Evolutionary conservation across 1,140 invertebrate species (phyloP), one percentile per base, ranked within the genome.

Genomic region (Mya arenaria): DNA sequence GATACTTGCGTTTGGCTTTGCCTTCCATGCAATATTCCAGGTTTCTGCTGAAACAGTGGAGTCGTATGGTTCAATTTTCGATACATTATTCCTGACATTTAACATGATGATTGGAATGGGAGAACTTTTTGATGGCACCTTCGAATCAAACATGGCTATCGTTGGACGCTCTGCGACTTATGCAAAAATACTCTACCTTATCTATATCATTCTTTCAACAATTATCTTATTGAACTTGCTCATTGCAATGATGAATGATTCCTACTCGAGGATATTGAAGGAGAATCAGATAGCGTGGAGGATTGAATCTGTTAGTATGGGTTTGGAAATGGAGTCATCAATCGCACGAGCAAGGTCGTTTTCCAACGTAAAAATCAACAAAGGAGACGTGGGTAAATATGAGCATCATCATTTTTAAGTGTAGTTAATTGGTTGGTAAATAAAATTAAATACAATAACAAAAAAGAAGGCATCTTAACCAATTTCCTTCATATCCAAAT

Each of bases 221-320:
- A 89, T 91, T 36, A 81, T 92, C 1, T 71, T 92, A 4, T 82
- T 92, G 19, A 92, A 92, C 77, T 83, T 92, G 8, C 86, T 92
- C 0, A 92, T 92, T 63, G 91, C 91, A 13, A 91, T 91, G 89
- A 91, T 92, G 90, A 92, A 91, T 71, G 90, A 91, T 69, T 92
- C 91, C 10, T 92, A 92, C 68, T 85, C 87, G 4, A 73, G 41
- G 58, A 88, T 89, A 39, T 52, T 87, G 30, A 39, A 74, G 13
- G 65, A 84, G 28, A 85, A 88, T 39, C 80, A 79, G 56, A 66
- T 88, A 4, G 71, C 66, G 17, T 91, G 90, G 90, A 71, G 89
- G 15, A 84, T 91, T n/a, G 88, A 90, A 55, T 87, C 89, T 4
- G 86, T 91, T 13, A 80, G 85, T 19, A 84, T 91, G 1, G 89